phyloP scores from a whole-genome alignment of 2,888 invertebrate genomes.

The Acholoe squamosa region DNA sequence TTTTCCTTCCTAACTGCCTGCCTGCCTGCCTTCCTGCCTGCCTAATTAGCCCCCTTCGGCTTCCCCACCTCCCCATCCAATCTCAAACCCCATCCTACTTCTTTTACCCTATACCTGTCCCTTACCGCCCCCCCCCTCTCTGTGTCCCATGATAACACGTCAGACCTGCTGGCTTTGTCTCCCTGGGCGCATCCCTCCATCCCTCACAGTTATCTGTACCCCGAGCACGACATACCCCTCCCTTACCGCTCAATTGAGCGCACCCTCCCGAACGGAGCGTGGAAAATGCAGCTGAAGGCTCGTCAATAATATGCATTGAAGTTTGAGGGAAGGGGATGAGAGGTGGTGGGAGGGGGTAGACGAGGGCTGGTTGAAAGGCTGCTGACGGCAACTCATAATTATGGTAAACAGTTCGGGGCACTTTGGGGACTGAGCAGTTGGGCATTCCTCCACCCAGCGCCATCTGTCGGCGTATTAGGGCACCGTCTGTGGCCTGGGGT shows the following conservation, averaged over 20 bases:
- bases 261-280: not conserved
- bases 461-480: not conserved
- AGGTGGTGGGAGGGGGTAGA: not conserved
- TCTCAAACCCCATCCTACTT: too few relatives aligned
- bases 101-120: not conserved
- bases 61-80: not conserved
- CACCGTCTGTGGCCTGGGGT: conserved; percentile 15
- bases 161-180: not conserved
- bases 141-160: not conserved
- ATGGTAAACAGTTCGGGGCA: conserved; percentile 38
- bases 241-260: conserved; percentile 31
- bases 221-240: not conserved
- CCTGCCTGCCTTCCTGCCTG: not conserved
- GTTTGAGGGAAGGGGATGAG: not conserved
- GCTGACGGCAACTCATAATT: conserved; percentile 37
- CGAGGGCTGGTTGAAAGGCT: not conserved
- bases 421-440: conserved; percentile 25
- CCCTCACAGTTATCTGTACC: conserved; percentile 19
- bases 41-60: not conserved
- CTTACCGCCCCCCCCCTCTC: not conserved
- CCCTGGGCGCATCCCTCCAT: not conserved
- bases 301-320: conserved; percentile 17
- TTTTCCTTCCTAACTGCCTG: not conserved
- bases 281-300: not conserved
- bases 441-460: conserved; percentile 30